These are phyloP conservation scores for Sterrhoptilus dennistouni DNA, from an alignment of 2,113 vertebrate genomes.

Conservation along the genomic window DNA sequence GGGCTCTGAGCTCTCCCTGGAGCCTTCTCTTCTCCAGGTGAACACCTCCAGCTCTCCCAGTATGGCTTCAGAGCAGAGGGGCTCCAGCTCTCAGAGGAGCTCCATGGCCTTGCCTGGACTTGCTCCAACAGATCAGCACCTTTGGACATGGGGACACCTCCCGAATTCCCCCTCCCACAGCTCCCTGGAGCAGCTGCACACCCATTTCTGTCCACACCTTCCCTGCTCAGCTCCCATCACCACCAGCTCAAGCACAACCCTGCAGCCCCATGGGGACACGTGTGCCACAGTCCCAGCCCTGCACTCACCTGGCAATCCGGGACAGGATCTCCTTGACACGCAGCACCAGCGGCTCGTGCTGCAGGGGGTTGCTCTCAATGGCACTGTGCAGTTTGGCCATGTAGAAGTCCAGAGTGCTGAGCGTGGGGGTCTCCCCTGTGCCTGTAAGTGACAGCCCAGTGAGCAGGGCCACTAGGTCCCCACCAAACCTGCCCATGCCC, in stretches of 20 bases:
- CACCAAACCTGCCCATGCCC: accelerated
- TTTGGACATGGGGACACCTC: neutral
- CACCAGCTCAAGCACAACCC: neutral
- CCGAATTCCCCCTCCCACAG: neutral
- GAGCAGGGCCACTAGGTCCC: neutral
- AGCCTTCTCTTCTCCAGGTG: neutral
- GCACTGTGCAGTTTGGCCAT: slow-evolving; percentile 89
- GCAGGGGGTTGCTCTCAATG: slow-evolving; percentile 89
- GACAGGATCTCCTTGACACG: slow-evolving; percentile 92
- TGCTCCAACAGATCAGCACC: neutral
- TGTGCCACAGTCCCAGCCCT: accelerated
- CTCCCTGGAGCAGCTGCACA: neutral
- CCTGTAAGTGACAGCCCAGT: slow-evolving; percentile 64
- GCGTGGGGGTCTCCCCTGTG: slow-evolving; percentile 90
- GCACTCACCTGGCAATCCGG: slow-evolving; percentile 88
- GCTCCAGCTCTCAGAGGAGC: neutral
- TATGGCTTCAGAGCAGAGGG: neutral
- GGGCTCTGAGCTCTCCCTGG: neutral
- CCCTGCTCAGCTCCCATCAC: neutral
- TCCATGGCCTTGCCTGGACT: neutral
- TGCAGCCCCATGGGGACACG: too few species aligned
- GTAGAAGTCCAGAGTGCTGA: slow-evolving; percentile 92
- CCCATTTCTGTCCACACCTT: neutral
- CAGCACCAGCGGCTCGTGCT: slow-evolving; percentile 86
- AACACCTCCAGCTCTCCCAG: neutral